A percentile compares a stretch with the other conserved stretches of the same genome.
Evolutionary conservation across 2,113 vertebrate species (phyloP).

Genomic region (Xyliphius kryptos): DNA sequence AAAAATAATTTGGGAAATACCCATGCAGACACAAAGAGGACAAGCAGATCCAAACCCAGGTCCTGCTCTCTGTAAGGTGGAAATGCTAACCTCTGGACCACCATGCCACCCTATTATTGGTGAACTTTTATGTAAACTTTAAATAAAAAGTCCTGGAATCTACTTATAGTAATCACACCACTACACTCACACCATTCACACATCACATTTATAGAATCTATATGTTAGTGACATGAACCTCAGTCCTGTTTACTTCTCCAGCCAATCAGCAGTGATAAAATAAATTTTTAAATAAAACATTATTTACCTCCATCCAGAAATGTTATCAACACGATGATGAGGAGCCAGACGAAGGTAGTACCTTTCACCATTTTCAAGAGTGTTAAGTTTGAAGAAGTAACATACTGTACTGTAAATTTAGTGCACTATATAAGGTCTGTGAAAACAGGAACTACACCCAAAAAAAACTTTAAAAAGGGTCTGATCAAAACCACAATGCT

Average conservation of each 20-base stretch:
- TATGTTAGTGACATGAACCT: neutral
- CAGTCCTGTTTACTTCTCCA: neutral
- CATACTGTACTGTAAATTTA: neutral
- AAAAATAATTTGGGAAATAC: neutral
- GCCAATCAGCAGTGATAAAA: too few species aligned
- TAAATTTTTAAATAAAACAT: neutral
- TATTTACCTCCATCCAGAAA: constrained; percentile 50
- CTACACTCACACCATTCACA: too few species aligned
- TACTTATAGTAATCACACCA: too few species aligned
- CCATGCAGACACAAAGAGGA: neutral
- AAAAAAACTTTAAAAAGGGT: neutral
- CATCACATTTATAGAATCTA: neutral
- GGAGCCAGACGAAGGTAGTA: constrained; percentile 47
- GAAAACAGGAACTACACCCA: constrained; percentile 14
- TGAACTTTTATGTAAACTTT: too few species aligned
- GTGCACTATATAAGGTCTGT: constrained; percentile 2
- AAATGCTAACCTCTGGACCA: too few species aligned
- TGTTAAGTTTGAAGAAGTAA: neutral
- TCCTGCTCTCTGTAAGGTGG: too few species aligned
- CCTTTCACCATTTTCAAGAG: constrained; percentile 6
- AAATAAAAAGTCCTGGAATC: too few species aligned
- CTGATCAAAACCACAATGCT: constrained; percentile 3
- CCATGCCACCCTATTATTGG: too few species aligned
- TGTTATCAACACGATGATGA: constrained; percentile 43
- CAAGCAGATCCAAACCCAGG: neutral